A percentile compares a stretch with the other conserved stretches of the same genome.
These are phyloP conservation scores for Crotalus helleri DNA, from an alignment of 2,113 vertebrate species.

Conservation along the genomic window DNA sequence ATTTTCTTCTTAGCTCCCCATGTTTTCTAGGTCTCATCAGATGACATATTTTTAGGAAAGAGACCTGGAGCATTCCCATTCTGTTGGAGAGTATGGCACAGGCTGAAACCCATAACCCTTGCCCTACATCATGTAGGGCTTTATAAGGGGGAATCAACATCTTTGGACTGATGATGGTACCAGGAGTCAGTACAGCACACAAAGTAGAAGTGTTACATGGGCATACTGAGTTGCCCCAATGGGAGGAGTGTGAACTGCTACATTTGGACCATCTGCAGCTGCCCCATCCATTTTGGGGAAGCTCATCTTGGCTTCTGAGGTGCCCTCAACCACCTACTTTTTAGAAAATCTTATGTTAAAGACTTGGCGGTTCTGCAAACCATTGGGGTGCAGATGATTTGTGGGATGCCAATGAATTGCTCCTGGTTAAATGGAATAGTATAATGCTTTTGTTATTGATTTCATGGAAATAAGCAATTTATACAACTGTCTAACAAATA, in stretches of 20 bases:
- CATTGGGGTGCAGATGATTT: not conserved
- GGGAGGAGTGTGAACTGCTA: not conserved
- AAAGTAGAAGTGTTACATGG: not conserved
- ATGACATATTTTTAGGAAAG: no score
- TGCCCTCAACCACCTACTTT: not conserved
- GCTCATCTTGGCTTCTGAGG: not conserved
- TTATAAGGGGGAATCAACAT: not conserved
- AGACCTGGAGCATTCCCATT: no score
- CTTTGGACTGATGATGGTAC: not conserved
- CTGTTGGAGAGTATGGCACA: not conserved
- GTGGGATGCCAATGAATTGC: not conserved
- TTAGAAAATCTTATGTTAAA: not conserved
- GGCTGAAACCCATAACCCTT: not conserved
- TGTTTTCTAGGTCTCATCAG: no score
- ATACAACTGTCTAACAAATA: not conserved
- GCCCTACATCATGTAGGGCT: not conserved
- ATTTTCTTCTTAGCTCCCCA: no score
- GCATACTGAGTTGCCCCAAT: not conserved
- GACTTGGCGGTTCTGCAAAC: not conserved
- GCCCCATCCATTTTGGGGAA: not conserved
- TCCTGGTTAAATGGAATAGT: not conserved
- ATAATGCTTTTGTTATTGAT: not conserved
- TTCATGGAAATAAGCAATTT: not conserved
- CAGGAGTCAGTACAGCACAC: not conserved
- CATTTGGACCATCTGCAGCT: not conserved